Evolutionary conservation across 2,888 invertebrate genomes (phyloP).

Genomic region (Cheilosia pagana): DNA sequence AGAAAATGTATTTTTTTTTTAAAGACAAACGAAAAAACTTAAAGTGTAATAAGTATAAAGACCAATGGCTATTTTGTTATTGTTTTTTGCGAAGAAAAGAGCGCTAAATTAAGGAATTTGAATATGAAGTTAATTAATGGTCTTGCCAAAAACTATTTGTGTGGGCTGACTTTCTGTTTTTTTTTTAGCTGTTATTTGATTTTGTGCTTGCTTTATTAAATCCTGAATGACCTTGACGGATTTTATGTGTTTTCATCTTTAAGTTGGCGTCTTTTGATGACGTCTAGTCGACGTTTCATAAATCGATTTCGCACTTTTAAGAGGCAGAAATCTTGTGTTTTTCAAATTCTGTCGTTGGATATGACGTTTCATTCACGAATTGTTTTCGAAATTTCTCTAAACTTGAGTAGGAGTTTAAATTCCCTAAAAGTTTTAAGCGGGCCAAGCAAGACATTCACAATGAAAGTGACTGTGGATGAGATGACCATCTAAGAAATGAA

Average conservation of each 20-base stretch:
- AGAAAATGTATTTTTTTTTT: background rate
- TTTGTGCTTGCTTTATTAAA: background rate
- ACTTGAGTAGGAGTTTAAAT: too few species aligned
- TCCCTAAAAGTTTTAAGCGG: too few species aligned
- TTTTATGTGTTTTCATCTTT: background rate
- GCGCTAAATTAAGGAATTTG: slow-evolving; percentile 39
- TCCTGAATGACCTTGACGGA: slow-evolving; percentile 22
- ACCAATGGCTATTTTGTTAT: slow-evolving; percentile 5
- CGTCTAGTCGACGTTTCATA: too few species aligned
- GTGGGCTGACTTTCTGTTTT: slow-evolving; percentile 26
- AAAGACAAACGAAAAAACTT: background rate
- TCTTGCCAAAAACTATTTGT: slow-evolving; percentile 54
- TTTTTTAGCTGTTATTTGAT: background rate
- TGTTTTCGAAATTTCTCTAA: too few species aligned
- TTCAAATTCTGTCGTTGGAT: too few species aligned
- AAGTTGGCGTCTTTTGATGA: background rate
- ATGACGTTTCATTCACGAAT: too few species aligned
- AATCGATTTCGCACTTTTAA: too few species aligned
- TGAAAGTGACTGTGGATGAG: too few species aligned
- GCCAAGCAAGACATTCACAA: too few species aligned
- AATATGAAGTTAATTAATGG: slow-evolving; percentile 65
- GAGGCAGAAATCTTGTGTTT: too few species aligned
- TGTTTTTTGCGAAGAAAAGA: background rate
- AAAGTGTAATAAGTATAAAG: slow-evolving; percentile 13
- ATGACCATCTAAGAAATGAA: too few species aligned